Percentiles rank a stretch among this genome's conserved stretches.
These are phyloP conservation scores for Lasioglossum oenotherae DNA, from an alignment of 2,888 invertebrate species.

Conservation along the genomic window DNA sequence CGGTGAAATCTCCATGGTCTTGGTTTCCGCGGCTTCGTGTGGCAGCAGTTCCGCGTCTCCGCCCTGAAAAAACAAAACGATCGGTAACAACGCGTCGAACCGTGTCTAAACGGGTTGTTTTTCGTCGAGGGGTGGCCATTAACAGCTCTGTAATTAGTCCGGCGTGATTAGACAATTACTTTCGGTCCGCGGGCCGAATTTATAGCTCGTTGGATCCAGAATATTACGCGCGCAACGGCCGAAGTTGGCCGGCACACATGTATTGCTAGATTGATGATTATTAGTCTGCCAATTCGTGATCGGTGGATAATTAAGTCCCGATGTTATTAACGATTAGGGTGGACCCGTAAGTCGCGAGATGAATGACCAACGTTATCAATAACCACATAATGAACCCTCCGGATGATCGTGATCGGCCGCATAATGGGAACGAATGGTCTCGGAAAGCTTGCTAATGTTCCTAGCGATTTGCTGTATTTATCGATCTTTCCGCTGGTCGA, in stretches of 20 bases:
- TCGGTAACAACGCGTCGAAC: not conserved
- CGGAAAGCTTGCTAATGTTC: conserved; percentile 4
- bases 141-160: not conserved
- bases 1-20: not conserved
- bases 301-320: conserved; percentile 49
- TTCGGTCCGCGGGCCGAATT: conserved; percentile 29
- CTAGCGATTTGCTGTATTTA: conserved; percentile 6
- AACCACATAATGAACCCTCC: not conserved
- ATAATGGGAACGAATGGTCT: conserved; percentile 4
- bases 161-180: conserved; percentile 30
- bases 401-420: conserved; percentile 10
- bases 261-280: conserved; percentile 51
- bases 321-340: conserved; percentile 45
- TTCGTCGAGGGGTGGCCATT: not conserved
- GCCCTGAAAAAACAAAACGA: conserved; percentile 11
- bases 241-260: conserved; percentile 3
- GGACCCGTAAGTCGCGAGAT: conserved; percentile 22
- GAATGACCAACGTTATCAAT: conserved; percentile 14
- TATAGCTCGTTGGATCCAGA: conserved; percentile 15
- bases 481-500: conserved; percentile 4
- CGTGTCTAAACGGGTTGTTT: not conserved
- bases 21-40: conserved; percentile 14
- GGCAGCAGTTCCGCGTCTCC: not conserved
- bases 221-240: not conserved
- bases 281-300: conserved; percentile 48